These are phyloP conservation scores for Diplosoma virens DNA, from an alignment of 23 tunicate genomes.

Conservation along the genomic window DNA sequence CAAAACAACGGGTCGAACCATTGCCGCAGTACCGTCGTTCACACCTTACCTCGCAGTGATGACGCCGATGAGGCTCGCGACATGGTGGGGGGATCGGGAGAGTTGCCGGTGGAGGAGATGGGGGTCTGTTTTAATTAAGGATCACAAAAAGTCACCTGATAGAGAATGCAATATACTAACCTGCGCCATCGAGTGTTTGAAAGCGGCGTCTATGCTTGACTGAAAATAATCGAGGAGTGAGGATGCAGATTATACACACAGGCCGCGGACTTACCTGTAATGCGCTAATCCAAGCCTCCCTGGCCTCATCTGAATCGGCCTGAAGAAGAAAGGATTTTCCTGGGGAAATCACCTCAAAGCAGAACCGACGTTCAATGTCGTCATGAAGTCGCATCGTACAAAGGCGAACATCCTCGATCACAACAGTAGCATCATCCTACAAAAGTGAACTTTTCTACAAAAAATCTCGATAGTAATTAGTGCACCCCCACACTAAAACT, in stretches of 20 bases:
- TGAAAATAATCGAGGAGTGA: constrained; percentile 14
- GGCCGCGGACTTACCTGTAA: constrained; percentile 63
- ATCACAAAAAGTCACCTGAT: no score
- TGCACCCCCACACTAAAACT: no score
- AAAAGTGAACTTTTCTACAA: no score
- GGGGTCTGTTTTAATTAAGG: no score
- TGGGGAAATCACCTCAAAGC: constrained; percentile 84
- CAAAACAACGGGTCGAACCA: not conserved
- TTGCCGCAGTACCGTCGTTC: not conserved
- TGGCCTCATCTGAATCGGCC: constrained; percentile 74
- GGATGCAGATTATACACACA: not conserved
- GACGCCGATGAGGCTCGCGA: constrained; percentile 7
- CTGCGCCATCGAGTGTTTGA: constrained; percentile 53
- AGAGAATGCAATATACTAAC: no score
- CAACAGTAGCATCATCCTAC: constrained; percentile 83
- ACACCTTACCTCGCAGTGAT: not conserved
- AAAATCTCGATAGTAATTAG: no score
- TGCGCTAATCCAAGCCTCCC: constrained; percentile 79
- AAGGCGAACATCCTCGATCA: constrained; percentile 77
- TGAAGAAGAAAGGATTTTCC: constrained; percentile 79
- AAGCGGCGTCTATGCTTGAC: constrained; percentile 83
- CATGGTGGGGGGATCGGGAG: no score
- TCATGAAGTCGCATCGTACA: constrained; percentile 61
- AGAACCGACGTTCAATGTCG: constrained; percentile 70
- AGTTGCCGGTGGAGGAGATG: no score